Evolutionary conservation across 2,888 invertebrate species (phyloP).

Genomic region (Meteorus colon): DNA sequence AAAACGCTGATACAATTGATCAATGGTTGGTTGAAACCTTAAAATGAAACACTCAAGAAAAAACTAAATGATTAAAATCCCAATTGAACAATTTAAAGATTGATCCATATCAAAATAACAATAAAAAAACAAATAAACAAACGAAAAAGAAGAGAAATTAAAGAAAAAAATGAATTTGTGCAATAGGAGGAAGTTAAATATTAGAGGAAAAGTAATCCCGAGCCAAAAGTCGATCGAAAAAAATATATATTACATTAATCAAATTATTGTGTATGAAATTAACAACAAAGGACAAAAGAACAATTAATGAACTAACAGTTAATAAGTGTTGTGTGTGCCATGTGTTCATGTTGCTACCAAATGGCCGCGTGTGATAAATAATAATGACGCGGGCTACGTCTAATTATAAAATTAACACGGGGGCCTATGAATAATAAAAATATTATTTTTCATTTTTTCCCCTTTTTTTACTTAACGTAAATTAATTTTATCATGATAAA

Average conservation of each 20-base stretch:
- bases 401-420: slow-evolving; percentile 50
- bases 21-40: slow-evolving; percentile 75
- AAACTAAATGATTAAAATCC: slow-evolving; percentile 31
- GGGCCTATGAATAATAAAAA: slow-evolving; percentile 45
- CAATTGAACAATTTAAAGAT: background rate
- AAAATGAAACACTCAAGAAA: slow-evolving; percentile 46
- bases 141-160: background rate
- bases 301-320: slow-evolving; percentile 16
- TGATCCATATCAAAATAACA: slow-evolving; percentile 14
- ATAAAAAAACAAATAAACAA: background rate
- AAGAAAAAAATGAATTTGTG: slow-evolving; percentile 25
- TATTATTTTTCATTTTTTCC: slow-evolving; percentile 43
- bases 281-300: background rate
- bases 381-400: slow-evolving; percentile 58
- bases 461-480: slow-evolving; percentile 20
- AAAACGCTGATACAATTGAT: slow-evolving; percentile 75
- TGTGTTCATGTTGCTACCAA: slow-evolving; percentile 57
- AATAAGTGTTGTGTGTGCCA: slow-evolving; percentile 50
- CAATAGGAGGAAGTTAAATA: background rate
- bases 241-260: background rate
- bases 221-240: slow-evolving; percentile 21
- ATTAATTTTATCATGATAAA: slow-evolving; percentile 1
- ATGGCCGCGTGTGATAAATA: slow-evolving; percentile 41
- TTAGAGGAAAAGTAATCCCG: slow-evolving; percentile 21
- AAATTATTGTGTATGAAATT: background rate